Evolutionary conservation across 2,888 invertebrate species (phyloP).

Genomic region (Acronicta alni): DNA sequence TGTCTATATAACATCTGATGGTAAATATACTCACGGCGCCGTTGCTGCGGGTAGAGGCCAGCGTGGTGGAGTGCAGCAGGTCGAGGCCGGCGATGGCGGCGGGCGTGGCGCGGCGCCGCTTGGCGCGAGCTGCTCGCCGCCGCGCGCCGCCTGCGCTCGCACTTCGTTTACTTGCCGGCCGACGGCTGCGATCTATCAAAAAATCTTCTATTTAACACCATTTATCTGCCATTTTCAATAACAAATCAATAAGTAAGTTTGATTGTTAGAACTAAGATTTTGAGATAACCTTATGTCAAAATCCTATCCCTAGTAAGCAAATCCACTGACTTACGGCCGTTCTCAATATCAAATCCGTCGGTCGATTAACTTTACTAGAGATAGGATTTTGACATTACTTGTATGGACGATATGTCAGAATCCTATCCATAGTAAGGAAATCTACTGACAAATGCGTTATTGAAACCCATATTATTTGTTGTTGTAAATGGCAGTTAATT

Average conservation of each 20-base stretch:
- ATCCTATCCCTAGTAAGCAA: no score
- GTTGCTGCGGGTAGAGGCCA: slow-evolving; percentile 95
- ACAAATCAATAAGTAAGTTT: not conserved
- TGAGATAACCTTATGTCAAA: no score
- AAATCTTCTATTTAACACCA: not conserved
- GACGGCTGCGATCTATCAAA: slow-evolving; percentile 76
- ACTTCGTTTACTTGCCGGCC: slow-evolving; percentile 81
- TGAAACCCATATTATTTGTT: no score
- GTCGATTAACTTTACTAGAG: no score
- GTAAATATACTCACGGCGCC: slow-evolving; percentile 80
- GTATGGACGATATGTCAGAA: no score
- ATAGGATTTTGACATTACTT: no score
- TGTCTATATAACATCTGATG: slow-evolving; percentile 1
- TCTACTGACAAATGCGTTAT: no score
- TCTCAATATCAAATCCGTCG: no score
- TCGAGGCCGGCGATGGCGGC: slow-evolving; percentile 95
- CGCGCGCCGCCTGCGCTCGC: slow-evolving; percentile 85
- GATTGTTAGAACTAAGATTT: not conserved
- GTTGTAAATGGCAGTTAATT: no score
- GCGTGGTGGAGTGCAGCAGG: slow-evolving; percentile 95
- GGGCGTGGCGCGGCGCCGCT: slow-evolving; percentile 83
- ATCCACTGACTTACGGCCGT: no score
- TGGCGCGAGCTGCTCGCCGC: slow-evolving; percentile 75
- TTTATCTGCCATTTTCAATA: not conserved
- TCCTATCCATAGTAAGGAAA: no score